Evolutionary conservation across 1,140 invertebrate genomes (phyloP), one percentile per base, ranked within the genome.

Genomic region (Paraescarpia echinospica): DNA sequence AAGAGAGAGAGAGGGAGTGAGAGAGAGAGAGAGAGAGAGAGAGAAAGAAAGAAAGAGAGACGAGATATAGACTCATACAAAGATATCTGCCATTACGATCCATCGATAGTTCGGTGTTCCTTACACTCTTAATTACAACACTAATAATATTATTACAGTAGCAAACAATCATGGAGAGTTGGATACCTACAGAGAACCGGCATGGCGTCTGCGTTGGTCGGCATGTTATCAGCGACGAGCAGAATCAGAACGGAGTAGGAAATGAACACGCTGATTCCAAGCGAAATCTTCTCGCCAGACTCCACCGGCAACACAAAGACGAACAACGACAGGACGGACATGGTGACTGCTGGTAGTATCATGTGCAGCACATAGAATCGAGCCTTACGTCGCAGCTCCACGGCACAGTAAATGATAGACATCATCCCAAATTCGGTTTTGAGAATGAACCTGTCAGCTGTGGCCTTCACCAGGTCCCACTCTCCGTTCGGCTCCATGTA

Each of bases 201-300:
- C 2, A 77, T 27, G 9, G 59, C 9, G 22, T 77, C 59, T 2
- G 59, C 9, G 12, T 77, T 77, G 22, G 59, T 27, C 33, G 92
- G 92, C 35, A 92, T 34, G 91, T 34, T 14, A 12, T 92, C 34
- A 31, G 51, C n/a, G 89, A 93, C 35, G 33, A 92, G 48, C 9
- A 92, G 33, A 1, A 18, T 35, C 22, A 93, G 48, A 1, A 93
- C 35, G 33, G 92, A 35, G n/a, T 77, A 77, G 9, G 92, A 90
- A 1, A 93, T 22, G 9, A 93, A 48, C 35, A 93, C 33, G 0
- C 18, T 93, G 35, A 93, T n/a, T 9, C 92, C 88, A 1, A 93
- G 33, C 14, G 92, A 27, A 9, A 93, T 35, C 77, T 93, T 93
- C 91, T 93, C 92, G 9, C 92, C 92, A 14, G 92, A 59, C 33